phyloP scores from a whole-genome alignment of 2,113 vertebrate species.

The Columbina picui region DNA sequence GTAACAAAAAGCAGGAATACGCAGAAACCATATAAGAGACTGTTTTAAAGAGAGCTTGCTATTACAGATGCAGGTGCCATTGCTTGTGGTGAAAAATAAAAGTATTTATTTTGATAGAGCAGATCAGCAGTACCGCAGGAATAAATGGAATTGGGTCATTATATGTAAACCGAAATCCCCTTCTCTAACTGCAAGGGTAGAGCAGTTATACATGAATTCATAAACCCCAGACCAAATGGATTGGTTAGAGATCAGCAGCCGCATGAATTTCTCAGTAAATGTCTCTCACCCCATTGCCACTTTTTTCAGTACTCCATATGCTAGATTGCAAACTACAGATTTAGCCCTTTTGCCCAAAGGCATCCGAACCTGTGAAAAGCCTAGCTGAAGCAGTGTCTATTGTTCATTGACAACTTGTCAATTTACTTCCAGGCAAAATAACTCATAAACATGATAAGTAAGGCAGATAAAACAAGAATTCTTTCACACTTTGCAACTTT shows the following conservation, averaged over 20 bases:
- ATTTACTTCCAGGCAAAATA: slow-evolving; percentile 88
- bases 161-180: not conserved
- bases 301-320: slow-evolving; percentile 82
- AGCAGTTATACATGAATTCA: slow-evolving; percentile 67
- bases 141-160: slow-evolving; percentile 57
- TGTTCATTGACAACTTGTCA: slow-evolving; percentile 89
- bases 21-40: not conserved
- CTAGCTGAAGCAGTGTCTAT: slow-evolving; percentile 85
- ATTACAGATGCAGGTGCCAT: not conserved
- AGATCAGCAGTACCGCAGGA: not conserved
- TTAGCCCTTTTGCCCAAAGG: slow-evolving; percentile 86
- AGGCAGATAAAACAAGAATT: slow-evolving; percentile 85
- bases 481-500: slow-evolving; percentile 84
- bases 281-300: slow-evolving; percentile 83
- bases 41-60: not conserved
- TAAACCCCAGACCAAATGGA: slow-evolving; percentile 67
- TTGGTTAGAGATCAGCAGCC: slow-evolving; percentile 71
- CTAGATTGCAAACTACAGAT: slow-evolving; percentile 82
- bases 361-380: slow-evolving; percentile 90
- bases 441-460: slow-evolving; percentile 86
- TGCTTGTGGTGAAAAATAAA: slow-evolving; percentile 15
- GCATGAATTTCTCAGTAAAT: slow-evolving; percentile 76
- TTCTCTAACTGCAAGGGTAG: slow-evolving; percentile 4
- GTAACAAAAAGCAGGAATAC: not conserved
- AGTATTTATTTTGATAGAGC: slow-evolving; percentile 36